Evolutionary conservation across 2,888 invertebrate genomes (phyloP), one percentile per base, ranked within the genome.

Genomic region (Mesorhabditis spiculigera): DNA sequence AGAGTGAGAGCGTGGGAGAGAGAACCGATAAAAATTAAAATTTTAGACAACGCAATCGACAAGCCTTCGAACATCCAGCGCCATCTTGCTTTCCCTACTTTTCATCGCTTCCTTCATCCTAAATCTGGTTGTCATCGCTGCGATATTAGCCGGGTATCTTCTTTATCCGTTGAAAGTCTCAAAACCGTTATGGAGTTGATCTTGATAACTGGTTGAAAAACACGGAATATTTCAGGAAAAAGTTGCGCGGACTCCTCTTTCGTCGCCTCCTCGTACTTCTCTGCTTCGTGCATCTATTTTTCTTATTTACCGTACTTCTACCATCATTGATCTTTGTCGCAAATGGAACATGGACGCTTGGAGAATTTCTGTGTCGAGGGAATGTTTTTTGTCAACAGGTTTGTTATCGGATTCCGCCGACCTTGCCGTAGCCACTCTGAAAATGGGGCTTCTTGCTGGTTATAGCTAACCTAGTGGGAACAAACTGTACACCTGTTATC

Each of bases 201-300:
- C 1, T 28, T 3, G 28, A 28, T 28, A 28, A 28, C 28, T 28
- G 28, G 28, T 28, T 28, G 28, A 28, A 28, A 28, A 28, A 28
- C 28, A 28, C 3, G 28, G 28, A 28, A 50, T 50, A 13, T 50
- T 50, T 50, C 58, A 50, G 58, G 8, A 50, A 50, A 50, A 50
- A 50, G 58, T 50, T 50, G 58, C 58, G 58, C n/a, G 58, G 10
- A 13, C 10, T n/a, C n/a, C 58, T 50, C n/a, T 50, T 50, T n/a
- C 58, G 58, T 50, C 58, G 58, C n/a, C 58, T 50, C 58, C 58
- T 50, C n/a, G 58, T 50, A n/a, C 58, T 50, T n/a, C 58, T 50
- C 58, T 50, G 10, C 8, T 50, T n/a, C n/a, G 10, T 50, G 10
- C 58, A 50, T 50, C 8, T 50, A 10, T 10, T 50, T 50, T 50